Conservation (phyloP, 1,140 invertebrate species). For the Anastrepha obliqua region DNA sequence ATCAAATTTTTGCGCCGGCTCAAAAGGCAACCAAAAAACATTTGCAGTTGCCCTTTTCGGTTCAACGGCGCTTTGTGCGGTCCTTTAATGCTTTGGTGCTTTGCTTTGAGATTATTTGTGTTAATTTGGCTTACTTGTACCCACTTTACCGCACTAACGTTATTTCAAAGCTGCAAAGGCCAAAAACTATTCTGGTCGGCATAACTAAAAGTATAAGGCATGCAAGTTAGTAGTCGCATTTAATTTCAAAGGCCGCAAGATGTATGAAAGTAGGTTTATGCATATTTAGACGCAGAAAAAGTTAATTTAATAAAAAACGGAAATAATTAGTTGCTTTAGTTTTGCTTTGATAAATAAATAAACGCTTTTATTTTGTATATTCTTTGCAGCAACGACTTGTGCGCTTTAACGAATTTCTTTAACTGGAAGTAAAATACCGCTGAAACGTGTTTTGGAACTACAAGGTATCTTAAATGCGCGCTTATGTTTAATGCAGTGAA, state of each 20-base stretch:
- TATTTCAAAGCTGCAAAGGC: conserved; percentile 21
- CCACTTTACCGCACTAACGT: neutral
- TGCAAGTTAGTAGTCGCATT: neutral
- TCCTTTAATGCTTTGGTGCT: conserved; percentile 1
- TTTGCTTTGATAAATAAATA: conserved; percentile 54
- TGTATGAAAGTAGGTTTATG: neutral
- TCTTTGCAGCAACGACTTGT: no score
- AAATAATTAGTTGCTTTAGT: conserved; percentile 60
- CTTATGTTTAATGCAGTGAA: no score
- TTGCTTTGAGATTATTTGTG: conserved; percentile 10
- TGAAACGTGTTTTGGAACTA: no score
- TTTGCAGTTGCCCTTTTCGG: conserved; percentile 31
- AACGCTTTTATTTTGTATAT: neutral
- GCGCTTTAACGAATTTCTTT: no score
- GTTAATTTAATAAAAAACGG: conserved; percentile 61
- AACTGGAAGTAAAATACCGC: no score
- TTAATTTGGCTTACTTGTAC: conserved; percentile 18
- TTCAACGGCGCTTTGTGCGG: neutral
- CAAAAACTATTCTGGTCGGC: neutral
- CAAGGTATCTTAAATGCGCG: no score
- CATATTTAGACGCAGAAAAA: conserved; percentile 18
- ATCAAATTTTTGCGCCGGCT: neutral
- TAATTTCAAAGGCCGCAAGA: neutral
- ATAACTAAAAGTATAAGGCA: neutral
- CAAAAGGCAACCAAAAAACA: neutral